phyloP scores from a whole-genome alignment of 2,113 vertebrate species.

The Bufo gargarizans region DNA sequence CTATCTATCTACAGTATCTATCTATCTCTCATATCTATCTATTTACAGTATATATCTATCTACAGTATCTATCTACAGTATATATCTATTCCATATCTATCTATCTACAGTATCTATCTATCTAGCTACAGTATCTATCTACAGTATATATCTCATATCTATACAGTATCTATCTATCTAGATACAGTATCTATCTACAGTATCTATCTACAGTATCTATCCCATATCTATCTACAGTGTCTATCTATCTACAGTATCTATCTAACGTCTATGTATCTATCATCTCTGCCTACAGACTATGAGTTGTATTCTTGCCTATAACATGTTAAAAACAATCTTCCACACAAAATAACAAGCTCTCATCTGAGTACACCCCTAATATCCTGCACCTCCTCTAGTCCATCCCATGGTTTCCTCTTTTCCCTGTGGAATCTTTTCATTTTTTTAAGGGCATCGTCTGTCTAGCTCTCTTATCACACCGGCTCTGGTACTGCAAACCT shows the following conservation, averaged over 20 bases:
- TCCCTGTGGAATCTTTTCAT: conserved; percentile 40
- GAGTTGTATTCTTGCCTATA: background rate
- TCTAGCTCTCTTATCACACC: conserved; percentile 36
- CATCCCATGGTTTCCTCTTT: conserved; percentile 54
- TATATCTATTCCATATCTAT: background rate
- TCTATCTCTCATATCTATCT: too few species aligned
- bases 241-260: background rate
- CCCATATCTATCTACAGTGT: background rate
- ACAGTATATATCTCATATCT: too few species aligned
- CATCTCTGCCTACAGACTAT: background rate
- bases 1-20: background rate
- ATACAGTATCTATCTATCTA: background rate
- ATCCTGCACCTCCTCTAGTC: conserved; percentile 57
- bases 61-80: background rate
- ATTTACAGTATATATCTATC: background rate
- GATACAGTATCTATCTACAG: background rate
- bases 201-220: background rate
- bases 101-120: background rate
- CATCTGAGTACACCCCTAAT: conserved; percentile 16
- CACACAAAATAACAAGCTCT: background rate
- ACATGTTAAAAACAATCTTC: conserved; percentile 43
- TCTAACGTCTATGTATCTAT: background rate
- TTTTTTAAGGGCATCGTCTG: conserved; percentile 46
- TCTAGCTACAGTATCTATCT: too few species aligned
- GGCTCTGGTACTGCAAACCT: conserved; percentile 6